These are phyloP conservation scores for Mormyrus iriodes DNA, from an alignment of 2,113 vertebrate species.

Conservation along the genomic window DNA sequence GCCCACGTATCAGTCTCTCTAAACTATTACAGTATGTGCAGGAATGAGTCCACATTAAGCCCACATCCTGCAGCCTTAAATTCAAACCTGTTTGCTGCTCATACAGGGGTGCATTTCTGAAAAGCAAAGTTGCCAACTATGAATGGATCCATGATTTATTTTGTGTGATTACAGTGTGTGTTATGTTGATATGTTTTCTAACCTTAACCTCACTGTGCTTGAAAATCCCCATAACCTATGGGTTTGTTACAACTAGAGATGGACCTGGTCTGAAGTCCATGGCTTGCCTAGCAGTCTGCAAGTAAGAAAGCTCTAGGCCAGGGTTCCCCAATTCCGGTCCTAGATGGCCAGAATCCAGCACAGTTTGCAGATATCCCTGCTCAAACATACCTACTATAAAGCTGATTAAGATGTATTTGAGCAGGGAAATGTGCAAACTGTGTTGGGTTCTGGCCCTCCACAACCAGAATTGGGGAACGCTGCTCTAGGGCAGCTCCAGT, in stretches of 20 bases:
- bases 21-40: constrained; percentile 54
- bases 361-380: not conserved
- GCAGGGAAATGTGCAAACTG: not conserved
- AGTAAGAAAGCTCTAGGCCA: not conserved
- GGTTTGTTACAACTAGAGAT: not conserved
- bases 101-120: not conserved
- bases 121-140: not conserved
- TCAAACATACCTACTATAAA: not conserved
- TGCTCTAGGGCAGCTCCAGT: not conserved
- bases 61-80: constrained; percentile 13
- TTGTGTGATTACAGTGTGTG: not conserved
- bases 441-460: not conserved
- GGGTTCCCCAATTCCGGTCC: not conserved
- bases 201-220: not conserved
- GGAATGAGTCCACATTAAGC: not conserved
- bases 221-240: not conserved
- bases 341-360: not conserved
- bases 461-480: not conserved
- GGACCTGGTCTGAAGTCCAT: not conserved
- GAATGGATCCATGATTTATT: not conserved
- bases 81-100: not conserved
- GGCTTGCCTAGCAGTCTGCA: not conserved
- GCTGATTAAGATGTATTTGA: not conserved
- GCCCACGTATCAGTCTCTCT: constrained; percentile 55
- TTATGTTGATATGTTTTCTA: not conserved